Percentiles rank a stretch among this genome's conserved stretches.
Conservation (phyloP, 2,113 vertebrate species). For the Barnardius zonarius region DNA sequence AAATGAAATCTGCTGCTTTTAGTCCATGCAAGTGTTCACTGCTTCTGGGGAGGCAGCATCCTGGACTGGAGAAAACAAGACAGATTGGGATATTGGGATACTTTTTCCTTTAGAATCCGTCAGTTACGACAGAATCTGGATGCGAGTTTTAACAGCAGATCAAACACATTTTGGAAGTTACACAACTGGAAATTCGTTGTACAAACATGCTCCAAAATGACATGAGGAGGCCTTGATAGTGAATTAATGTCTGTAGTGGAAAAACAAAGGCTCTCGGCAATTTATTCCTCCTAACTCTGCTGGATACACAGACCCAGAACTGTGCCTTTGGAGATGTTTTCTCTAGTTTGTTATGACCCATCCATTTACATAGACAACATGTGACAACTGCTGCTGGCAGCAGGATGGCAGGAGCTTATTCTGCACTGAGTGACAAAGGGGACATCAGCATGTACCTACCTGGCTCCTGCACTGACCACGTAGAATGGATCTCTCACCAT, state of each 20-base stretch:
- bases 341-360: neutral
- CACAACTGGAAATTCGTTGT: neutral
- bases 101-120: neutral
- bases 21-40: neutral
- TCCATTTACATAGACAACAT: accelerated
- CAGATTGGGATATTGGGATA: neutral
- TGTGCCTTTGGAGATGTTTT: neutral
- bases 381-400: neutral
- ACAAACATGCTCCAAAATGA: neutral
- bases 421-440: neutral
- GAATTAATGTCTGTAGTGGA: neutral
- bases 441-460: conserved; percentile 62
- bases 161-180: neutral
- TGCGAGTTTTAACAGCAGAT: neutral
- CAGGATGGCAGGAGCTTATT: neutral
- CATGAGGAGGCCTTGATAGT: neutral
- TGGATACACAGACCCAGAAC: neutral
- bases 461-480: conserved; percentile 53
- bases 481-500: conserved; percentile 63
- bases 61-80: neutral
- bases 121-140: neutral
- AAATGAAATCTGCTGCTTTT: neutral
- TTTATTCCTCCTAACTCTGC: neutral
- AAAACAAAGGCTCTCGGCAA: neutral
- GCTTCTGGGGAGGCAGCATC: neutral